A percentile compares a stretch with the other conserved stretches of the same genome.
Evolutionary conservation across 2,113 vertebrate species (phyloP).

Genomic region (Oplegnathus fasciatus): DNA sequence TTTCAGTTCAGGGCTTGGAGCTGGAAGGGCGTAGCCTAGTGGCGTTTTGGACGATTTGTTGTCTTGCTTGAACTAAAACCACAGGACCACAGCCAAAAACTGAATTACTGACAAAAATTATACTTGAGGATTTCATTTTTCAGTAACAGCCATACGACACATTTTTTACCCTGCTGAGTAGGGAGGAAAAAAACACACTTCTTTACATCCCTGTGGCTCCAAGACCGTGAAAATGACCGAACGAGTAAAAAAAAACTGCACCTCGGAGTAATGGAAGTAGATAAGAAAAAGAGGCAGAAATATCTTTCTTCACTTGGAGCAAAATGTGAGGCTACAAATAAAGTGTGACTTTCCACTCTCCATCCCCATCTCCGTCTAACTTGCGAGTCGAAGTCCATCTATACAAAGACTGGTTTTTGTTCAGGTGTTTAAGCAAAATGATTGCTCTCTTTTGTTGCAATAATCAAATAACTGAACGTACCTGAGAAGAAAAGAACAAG

Average conservation of each 20-base stretch:
- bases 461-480: constrained; percentile 22
- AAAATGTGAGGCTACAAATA: not conserved
- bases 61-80: not conserved
- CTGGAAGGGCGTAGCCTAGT: constrained; percentile 50
- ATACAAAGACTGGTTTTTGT: constrained; percentile 15
- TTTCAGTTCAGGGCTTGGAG: constrained; percentile 9
- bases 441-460: not conserved
- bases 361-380: constrained; percentile 2
- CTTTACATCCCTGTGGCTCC: not conserved
- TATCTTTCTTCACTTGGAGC: not conserved
- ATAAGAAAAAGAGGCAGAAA: not conserved
- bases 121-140: not conserved
- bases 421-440: not conserved
- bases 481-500: constrained; percentile 61
- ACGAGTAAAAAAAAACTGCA: not conserved
- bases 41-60: not conserved
- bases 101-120: not conserved
- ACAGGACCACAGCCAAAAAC: not conserved
- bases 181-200: not conserved
- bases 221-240: constrained; percentile 29
- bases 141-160: not conserved
- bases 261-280: not conserved
- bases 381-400: not conserved
- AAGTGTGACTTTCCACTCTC: not conserved
- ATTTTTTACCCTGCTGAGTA: constrained; percentile 7